phyloP scores from a whole-genome alignment of 2,888 invertebrate genomes.

The Lithophane socia region DNA sequence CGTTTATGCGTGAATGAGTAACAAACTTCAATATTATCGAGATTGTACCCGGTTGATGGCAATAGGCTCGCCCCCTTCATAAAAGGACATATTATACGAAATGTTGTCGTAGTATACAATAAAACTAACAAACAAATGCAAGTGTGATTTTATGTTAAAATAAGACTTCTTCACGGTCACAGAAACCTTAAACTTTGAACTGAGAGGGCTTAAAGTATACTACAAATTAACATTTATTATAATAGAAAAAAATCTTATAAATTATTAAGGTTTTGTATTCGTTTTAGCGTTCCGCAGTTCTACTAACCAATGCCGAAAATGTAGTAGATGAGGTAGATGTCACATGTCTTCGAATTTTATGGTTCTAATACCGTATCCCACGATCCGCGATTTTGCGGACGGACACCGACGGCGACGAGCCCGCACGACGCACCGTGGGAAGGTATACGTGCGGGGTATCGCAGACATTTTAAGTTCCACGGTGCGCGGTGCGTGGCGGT shows the following conservation, averaged over 20 bases:
- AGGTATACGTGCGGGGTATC: too few relatives aligned
- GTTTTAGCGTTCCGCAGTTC: neutral
- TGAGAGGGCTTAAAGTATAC: neutral
- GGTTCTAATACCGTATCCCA: too few relatives aligned
- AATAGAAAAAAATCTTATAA: neutral
- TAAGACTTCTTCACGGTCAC: slow-evolving; percentile 1
- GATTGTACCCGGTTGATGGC: neutral
- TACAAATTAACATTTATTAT: slow-evolving; percentile 4
- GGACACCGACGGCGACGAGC: too few relatives aligned
- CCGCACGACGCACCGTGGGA: too few relatives aligned
- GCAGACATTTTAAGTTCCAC: too few relatives aligned
- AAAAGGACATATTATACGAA: neutral
- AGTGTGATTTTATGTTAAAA: neutral
- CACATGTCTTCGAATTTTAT: too few relatives aligned
- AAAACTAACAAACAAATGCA: neutral
- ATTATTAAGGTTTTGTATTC: neutral
- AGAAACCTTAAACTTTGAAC: slow-evolving; percentile 26
- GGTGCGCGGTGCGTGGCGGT: too few relatives aligned
- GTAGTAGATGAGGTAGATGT: too few relatives aligned
- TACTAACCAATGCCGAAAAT: neutral
- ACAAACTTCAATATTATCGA: neutral
- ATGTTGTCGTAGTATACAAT: neutral
- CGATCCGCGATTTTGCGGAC: too few relatives aligned
- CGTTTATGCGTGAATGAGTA: neutral
- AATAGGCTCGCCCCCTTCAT: neutral